A percentile compares a stretch with the other conserved stretches of the same genome.
Evolutionary conservation across 2,888 invertebrate genomes (phyloP).

Genomic region (Leptopilina syphax): DNA sequence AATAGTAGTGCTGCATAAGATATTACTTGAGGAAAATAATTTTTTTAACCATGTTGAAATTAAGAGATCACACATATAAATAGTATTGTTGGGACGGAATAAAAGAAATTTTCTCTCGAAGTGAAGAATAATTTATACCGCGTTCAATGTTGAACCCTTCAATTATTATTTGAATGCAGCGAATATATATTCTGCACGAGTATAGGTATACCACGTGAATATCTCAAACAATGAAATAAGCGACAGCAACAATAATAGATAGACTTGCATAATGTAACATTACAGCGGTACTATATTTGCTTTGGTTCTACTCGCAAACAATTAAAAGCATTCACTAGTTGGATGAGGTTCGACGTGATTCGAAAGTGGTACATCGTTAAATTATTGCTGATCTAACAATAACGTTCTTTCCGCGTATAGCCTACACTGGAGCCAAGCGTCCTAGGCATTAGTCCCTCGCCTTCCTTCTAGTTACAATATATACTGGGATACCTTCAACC

Average conservation of each 20-base stretch:
- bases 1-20: no score
- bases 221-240: slow-evolving; percentile 36
- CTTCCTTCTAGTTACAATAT: slow-evolving; percentile 52
- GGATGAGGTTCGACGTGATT: slow-evolving; percentile 46
- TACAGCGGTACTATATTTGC: slow-evolving; percentile 38
- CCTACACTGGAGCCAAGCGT: slow-evolving; percentile 41
- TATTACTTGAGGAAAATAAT: no score
- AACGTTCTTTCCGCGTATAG: slow-evolving; percentile 50
- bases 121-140: slow-evolving; percentile 30
- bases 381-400: slow-evolving; percentile 56
- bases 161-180: slow-evolving; percentile 35
- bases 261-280: slow-evolving; percentile 39
- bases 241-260: slow-evolving; percentile 40
- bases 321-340: slow-evolving; percentile 39
- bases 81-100: not conserved
- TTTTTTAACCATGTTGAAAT: not conserved
- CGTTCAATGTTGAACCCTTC: slow-evolving; percentile 29
- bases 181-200: slow-evolving; percentile 25
- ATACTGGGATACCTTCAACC: slow-evolving; percentile 39
- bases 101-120: not conserved
- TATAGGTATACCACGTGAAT: slow-evolving; percentile 18
- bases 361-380: slow-evolving; percentile 54
- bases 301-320: slow-evolving; percentile 39
- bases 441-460: slow-evolving; percentile 15
- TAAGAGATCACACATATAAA: slow-evolving; percentile 6